Conservation (phyloP, 2,113 vertebrate genomes). For the Heterotis niloticus region DNA sequence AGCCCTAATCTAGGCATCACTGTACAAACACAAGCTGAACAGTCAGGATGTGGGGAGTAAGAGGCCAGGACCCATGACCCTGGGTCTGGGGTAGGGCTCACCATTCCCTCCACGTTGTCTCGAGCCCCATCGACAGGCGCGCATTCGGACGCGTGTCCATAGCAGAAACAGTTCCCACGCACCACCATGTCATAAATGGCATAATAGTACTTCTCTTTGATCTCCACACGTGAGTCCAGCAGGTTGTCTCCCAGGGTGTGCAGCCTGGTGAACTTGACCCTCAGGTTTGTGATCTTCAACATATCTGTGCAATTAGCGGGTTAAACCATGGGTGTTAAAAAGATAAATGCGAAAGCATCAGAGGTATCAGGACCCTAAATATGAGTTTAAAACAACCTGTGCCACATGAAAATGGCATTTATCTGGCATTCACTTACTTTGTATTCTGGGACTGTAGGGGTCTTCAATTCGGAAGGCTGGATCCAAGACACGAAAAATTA, state of each 20-base stretch:
- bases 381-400: too few species aligned
- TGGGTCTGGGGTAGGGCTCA: slow-evolving; percentile 48
- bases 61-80: too few species aligned
- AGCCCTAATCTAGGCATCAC: too few species aligned
- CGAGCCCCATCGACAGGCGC: slow-evolving; percentile 68
- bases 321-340: too few species aligned
- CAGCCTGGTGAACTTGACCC: slow-evolving; percentile 84
- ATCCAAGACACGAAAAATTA: slow-evolving; percentile 92
- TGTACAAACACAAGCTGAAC: too few species aligned
- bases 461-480: slow-evolving; percentile 91
- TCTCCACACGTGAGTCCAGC: slow-evolving; percentile 91
- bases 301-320: slow-evolving; percentile 64
- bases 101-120: slow-evolving; percentile 82
- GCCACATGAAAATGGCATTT: too few species aligned
- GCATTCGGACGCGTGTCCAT: slow-evolving; percentile 90
- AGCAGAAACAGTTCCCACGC: slow-evolving; percentile 96
- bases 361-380: background rate
- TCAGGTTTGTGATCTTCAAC: slow-evolving; percentile 92
- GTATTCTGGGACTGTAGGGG: slow-evolving; percentile 90
- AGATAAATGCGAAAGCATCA: background rate
- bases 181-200: slow-evolving; percentile 96
- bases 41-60: too few species aligned
- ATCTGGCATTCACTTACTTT: slow-evolving; percentile 70
- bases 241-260: slow-evolving; percentile 95
- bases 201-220: slow-evolving; percentile 96